phyloP scores from a whole-genome alignment of 2,797 vertebrate species.

The Echiichthys vipera region DNA sequence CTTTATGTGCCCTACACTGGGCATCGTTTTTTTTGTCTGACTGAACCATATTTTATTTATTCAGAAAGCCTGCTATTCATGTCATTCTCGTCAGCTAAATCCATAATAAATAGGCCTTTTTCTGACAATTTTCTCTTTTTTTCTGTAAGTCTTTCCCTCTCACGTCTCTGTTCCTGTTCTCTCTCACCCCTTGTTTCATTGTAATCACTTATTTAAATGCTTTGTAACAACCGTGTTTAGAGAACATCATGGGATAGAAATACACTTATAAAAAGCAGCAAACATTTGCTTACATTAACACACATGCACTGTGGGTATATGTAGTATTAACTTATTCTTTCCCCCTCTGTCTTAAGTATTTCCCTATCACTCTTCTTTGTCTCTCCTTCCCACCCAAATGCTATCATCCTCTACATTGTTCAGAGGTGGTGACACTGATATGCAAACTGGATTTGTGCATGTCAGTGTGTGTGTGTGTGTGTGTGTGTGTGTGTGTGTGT shows the following conservation, averaged over 20 bases:
- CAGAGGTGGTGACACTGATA: slow-evolving; percentile 53
- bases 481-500: neutral
- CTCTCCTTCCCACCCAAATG: slow-evolving; percentile 12
- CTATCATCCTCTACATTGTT: slow-evolving; percentile 48
- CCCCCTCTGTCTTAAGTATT: neutral
- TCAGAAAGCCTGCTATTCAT: slow-evolving; percentile 29
- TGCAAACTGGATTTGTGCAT: slow-evolving; percentile 47
- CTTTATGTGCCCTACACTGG: slow-evolving; percentile 9
- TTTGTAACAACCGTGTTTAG: slow-evolving; percentile 4
- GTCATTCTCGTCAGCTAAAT: slow-evolving; percentile 8
- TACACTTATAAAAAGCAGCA: neutral
- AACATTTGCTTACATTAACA: too few species aligned
- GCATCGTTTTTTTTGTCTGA: neutral
- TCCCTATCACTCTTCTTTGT: neutral
- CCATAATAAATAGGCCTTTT: slow-evolving; percentile 3
- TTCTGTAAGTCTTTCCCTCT: slow-evolving; percentile 2
- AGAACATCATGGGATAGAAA: neutral
- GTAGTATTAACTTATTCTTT: slow-evolving; percentile 3
- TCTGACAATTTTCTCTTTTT: slow-evolving; percentile 3
- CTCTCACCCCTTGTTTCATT: neutral
- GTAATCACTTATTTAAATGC: slow-evolving; percentile 18
- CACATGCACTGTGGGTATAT: too few species aligned
- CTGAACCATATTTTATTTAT: slow-evolving; percentile 41
- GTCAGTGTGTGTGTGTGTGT: slow-evolving; percentile 29
- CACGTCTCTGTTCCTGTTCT: neutral